These are phyloP conservation scores for Periophthalmodon schlosseri DNA, from an alignment of 2,113 vertebrate genomes.

Conservation along the genomic window DNA sequence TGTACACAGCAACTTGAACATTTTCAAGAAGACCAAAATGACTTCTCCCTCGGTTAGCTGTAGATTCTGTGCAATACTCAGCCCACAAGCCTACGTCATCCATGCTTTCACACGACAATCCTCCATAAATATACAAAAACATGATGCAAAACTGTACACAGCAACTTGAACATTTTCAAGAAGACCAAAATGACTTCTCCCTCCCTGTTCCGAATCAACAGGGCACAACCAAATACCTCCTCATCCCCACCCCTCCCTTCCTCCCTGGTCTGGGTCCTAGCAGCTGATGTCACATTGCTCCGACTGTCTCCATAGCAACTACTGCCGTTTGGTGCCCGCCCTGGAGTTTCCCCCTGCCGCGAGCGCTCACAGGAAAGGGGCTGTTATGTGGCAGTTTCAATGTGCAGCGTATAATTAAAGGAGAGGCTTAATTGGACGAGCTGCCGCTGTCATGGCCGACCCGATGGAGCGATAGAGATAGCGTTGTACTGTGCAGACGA, in stretches of 20 bases:
- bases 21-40: not conserved
- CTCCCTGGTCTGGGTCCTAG: not conserved
- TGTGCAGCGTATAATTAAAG: conserved; percentile 57
- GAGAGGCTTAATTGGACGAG: conserved; percentile 43
- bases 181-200: not conserved
- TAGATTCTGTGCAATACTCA: too few relatives aligned
- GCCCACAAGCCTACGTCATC: too few relatives aligned
- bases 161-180: not conserved
- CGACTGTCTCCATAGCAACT: conserved; percentile 12
- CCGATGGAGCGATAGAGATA: conserved; percentile 12
- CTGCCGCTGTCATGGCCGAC: conserved; percentile 18
- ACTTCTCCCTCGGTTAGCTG: not conserved
- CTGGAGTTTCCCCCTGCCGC: conserved; percentile 46
- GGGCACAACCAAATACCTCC: not conserved
- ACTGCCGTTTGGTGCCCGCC: conserved; percentile 23
- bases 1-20: not conserved
- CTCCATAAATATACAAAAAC: too few relatives aligned
- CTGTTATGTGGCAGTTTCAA: conserved; percentile 45
- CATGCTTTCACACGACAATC: too few relatives aligned
- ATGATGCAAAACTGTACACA: too few relatives aligned
- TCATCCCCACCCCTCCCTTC: not conserved
- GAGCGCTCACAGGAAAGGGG: conserved; percentile 41
- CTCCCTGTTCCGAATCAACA: not conserved
- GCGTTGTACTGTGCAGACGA: not conserved
- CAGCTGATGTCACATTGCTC: not conserved